phyloP scores from a whole-genome alignment of 1,140 invertebrate genomes.

The Lasioglossum albipes region DNA sequence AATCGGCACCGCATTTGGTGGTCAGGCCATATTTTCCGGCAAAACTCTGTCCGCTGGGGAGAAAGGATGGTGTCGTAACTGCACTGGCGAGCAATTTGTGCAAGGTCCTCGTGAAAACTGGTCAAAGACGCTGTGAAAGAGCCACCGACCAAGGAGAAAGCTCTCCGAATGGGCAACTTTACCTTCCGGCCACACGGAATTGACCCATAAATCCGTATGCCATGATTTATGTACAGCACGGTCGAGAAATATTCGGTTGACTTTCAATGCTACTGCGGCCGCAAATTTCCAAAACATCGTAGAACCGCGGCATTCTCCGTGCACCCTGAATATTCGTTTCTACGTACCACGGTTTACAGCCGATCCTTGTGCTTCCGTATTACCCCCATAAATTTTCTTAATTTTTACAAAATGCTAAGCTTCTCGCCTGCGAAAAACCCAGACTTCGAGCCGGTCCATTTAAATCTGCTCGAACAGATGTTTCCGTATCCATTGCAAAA shows the following conservation, averaged over 20 bases:
- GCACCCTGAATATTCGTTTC: neutral
- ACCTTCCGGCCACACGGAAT: constrained; percentile 39
- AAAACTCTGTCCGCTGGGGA: too few relatives aligned
- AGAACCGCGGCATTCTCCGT: constrained; percentile 14
- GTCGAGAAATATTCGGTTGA: constrained; percentile 25
- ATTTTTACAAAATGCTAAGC: neutral
- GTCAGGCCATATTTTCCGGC: too few relatives aligned
- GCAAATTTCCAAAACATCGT: constrained; percentile 68
- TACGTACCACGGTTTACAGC: neutral
- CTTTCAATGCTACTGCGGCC: constrained; percentile 61
- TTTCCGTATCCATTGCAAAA: too few relatives aligned
- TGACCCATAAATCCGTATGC: constrained; percentile 67
- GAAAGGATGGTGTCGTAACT: neutral
- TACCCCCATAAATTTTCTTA: neutral
- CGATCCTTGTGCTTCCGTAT: neutral
- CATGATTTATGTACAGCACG: constrained; percentile 63
- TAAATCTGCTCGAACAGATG: too few relatives aligned
- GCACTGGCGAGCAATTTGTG: neutral
- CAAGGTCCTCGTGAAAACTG: constrained; percentile 2
- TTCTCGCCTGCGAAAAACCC: neutral
- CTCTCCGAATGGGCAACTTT: constrained; percentile 11
- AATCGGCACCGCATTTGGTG: too few relatives aligned
- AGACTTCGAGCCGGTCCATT: neutral
- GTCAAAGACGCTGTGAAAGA: constrained; percentile 31
- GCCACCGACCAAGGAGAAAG: constrained; percentile 58